Evolutionary conservation across 2,113 vertebrate genomes (phyloP), one percentile per base, ranked within the genome.

Genomic region (Neolamprologus kungweensis): DNA sequence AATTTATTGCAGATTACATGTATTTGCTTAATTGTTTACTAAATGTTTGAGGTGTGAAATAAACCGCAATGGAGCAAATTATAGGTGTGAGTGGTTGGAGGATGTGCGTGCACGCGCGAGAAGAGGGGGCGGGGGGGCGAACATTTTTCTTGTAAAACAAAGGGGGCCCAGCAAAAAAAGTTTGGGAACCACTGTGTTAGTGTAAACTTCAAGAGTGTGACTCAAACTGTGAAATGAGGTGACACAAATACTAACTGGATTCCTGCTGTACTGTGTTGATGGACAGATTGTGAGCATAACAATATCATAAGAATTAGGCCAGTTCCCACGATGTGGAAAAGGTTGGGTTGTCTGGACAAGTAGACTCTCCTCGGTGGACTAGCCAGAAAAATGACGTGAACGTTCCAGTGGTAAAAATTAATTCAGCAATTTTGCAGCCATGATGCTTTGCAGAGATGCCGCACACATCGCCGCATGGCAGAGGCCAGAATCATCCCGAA

Each of bases 401-500:
- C 83, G 35, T 85, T 94, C 37, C 82, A 86, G 68, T 12, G 26
- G 63, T 50, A 40, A 82, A 82, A 89, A 92, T 84, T 17, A 89
- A 92, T 91, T 89, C 7, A 75, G 85, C 63, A 89, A 63, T 90
- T 92, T 55, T 55, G 28, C 31, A 81, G 91, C 82, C 50, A 57
- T 37, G 78, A 85, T 26, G 83, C 84, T 80, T 54, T 37, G 28
- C 84, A 33, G 81, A 88, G 84, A 75, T 23, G 75, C 28, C 12
- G 40, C 19, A 84, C 85, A 87, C 84, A 93, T 83, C 19, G 63
- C 78, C 23, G 90, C 85, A 26, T 55, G 82, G 87, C 86, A 55
- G 80, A 81, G 78, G 71, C 71, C 42, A 78, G 71, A 89, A 88
- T 75, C 87, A 79, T 88, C 90, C 94, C 80, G 19, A 89, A 93